phyloP scores from a whole-genome alignment of 2,113 vertebrate species.

The Tamias sibiricus region DNA sequence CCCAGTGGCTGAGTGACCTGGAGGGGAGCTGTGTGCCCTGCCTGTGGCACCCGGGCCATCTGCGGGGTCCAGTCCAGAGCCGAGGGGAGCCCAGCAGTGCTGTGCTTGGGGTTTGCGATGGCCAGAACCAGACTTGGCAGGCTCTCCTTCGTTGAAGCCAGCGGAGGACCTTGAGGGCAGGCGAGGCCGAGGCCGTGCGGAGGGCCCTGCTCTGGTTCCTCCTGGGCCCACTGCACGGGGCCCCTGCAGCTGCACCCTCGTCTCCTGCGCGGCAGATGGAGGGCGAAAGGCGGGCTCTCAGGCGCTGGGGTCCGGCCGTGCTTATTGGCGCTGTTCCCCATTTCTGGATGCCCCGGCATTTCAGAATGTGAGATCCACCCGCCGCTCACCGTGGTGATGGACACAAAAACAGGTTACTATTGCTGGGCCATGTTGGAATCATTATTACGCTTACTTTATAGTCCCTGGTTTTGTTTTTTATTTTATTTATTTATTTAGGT shows the following conservation, averaged over 20 bases:
- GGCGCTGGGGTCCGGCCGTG: accelerated
- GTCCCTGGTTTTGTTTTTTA: too few relatives aligned
- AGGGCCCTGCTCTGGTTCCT: too few relatives aligned
- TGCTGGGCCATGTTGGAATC: background rate
- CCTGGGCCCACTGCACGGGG: background rate
- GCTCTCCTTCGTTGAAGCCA: accelerated
- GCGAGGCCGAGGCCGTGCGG: too few relatives aligned
- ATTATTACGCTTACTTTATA: background rate
- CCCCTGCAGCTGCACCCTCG: background rate
- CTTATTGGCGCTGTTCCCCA: accelerated
- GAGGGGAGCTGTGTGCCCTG: background rate
- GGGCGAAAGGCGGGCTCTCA: too few relatives aligned
- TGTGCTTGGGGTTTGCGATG: too few relatives aligned
- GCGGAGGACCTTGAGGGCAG: accelerated
- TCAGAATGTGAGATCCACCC: background rate
- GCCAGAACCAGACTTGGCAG: accelerated
- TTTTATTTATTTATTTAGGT: too few relatives aligned
- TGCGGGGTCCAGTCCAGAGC: background rate
- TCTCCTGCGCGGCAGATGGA: too few relatives aligned
- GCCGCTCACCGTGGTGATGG: accelerated
- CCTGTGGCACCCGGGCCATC: too few relatives aligned
- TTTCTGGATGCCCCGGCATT: accelerated
- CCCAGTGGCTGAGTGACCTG: background rate
- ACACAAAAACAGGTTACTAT: background rate
- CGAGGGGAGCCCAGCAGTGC: accelerated